A percentile compares a stretch with the other conserved stretches of the same genome.
phyloP scores from a whole-genome alignment of 2,113 vertebrate species.

The Atherinomorus stipes region DNA sequence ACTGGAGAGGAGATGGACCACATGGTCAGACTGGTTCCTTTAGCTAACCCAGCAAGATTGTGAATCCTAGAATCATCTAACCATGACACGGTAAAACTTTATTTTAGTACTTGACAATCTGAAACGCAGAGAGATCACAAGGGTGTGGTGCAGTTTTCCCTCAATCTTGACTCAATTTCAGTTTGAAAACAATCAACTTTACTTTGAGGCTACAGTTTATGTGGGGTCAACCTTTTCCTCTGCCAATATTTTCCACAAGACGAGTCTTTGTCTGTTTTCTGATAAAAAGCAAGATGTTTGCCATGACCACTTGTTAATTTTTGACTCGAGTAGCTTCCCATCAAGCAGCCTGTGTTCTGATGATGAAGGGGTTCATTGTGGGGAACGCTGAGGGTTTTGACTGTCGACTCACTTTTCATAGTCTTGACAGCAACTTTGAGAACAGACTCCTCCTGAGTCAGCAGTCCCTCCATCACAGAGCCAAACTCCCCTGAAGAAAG shows the following conservation, averaged over 20 bases:
- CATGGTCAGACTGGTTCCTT: neutral
- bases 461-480: slow-evolving; percentile 92
- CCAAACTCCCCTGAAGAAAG: slow-evolving; percentile 88
- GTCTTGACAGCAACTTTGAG: slow-evolving; percentile 95
- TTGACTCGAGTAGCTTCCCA: slow-evolving; percentile 17
- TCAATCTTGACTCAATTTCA: neutral
- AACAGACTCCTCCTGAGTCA: slow-evolving; percentile 89
- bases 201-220: slow-evolving; percentile 1
- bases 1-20: slow-evolving; percentile 72
- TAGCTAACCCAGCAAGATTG: neutral
- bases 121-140: too few relatives aligned
- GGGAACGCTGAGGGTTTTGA: slow-evolving; percentile 10
- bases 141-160: neutral
- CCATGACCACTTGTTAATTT: slow-evolving; percentile 21
- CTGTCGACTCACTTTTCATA: slow-evolving; percentile 91
- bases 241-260: slow-evolving; percentile 40
- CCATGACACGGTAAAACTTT: neutral
- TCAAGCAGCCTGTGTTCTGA: slow-evolving; percentile 42
- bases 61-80: slow-evolving; percentile 8
- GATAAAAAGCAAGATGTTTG: slow-evolving; percentile 34
- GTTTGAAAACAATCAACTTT: slow-evolving; percentile 15
- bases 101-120: neutral
- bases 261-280: slow-evolving; percentile 34
- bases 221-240: slow-evolving; percentile 31
- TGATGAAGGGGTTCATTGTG: slow-evolving; percentile 59